These are phyloP conservation scores for Pammene fasciana DNA, from an alignment of 2,888 invertebrate genomes.

Conservation along the genomic window DNA sequence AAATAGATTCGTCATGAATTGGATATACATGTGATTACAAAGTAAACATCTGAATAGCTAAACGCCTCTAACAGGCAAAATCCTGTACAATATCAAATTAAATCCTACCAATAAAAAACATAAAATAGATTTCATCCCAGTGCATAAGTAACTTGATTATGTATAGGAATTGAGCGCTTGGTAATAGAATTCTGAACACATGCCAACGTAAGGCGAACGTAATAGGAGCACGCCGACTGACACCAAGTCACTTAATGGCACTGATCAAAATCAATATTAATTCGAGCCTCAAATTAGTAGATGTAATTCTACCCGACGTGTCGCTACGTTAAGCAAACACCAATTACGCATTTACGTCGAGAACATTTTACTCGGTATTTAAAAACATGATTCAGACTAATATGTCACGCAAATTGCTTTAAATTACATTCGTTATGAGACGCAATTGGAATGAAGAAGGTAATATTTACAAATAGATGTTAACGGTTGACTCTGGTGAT, in stretches of 20 bases:
- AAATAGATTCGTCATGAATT: too few species aligned
- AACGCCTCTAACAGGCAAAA: too few species aligned
- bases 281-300: conserved; percentile 40
- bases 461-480: neutral
- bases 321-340: conserved; percentile 39
- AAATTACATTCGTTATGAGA: conserved; percentile 15
- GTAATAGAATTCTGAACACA: too few species aligned
- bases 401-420: neutral
- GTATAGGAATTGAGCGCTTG: too few species aligned
- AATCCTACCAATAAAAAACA: too few species aligned
- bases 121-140: too few species aligned
- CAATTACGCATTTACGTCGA: conserved; percentile 35
- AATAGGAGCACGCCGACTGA: neutral
- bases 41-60: too few species aligned
- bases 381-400: conserved; percentile 25
- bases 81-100: too few species aligned
- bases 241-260: conserved; percentile 12
- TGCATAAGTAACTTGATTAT: too few species aligned
- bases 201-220: too few species aligned
- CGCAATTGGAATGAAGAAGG: neutral
- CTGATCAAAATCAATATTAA: conserved; percentile 43
- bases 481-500: neutral
- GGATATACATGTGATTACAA: too few species aligned
- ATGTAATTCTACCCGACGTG: conserved; percentile 38
- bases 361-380: conserved; percentile 10